A percentile compares a stretch with the other conserved stretches of the same genome.
Evolutionary conservation across 2,797 vertebrate genomes (phyloP).

Genomic region (Miichthys miiuy): DNA sequence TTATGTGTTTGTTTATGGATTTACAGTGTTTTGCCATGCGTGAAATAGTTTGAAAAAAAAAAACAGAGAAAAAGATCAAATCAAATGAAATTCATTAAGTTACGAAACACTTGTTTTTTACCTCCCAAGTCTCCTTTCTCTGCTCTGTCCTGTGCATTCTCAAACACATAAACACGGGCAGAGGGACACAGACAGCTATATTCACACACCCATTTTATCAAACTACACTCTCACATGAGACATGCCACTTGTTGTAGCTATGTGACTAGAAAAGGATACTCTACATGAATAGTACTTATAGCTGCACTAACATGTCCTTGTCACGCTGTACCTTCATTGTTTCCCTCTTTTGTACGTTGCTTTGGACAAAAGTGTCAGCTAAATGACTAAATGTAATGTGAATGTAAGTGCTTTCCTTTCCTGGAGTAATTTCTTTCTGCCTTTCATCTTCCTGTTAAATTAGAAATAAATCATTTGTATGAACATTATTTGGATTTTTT

Average conservation of each 20-base stretch:
- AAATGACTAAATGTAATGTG: no score
- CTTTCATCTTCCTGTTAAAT: conserved; percentile 2
- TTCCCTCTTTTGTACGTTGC: no score
- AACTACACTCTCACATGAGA: not conserved
- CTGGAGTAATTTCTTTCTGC: not conserved
- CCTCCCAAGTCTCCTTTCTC: conserved; percentile 60
- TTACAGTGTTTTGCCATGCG: conserved; percentile 71
- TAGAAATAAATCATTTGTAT: conserved; percentile 14
- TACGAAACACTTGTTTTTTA: conserved; percentile 69
- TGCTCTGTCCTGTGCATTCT: conserved; percentile 27
- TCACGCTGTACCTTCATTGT: no score
- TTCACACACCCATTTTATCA: not conserved
- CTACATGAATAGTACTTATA: no score
- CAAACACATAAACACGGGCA: conserved; percentile 31
- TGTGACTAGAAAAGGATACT: not conserved
- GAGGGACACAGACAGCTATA: conserved; percentile 8
- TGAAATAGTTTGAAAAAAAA: conserved; percentile 71
- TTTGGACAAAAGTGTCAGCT: no score
- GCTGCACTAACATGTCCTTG: no score
- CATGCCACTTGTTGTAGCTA: conserved; percentile 1
- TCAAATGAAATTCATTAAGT: conserved; percentile 78
- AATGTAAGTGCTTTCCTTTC: not conserved
- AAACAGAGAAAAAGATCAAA: conserved; percentile 42
- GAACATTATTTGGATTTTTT: not conserved
- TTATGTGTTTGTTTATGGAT: conserved; percentile 83